Evolutionary conservation across 2,888 invertebrate genomes (phyloP), one percentile per base, ranked within the genome.

Genomic region (Diadromus collaris): DNA sequence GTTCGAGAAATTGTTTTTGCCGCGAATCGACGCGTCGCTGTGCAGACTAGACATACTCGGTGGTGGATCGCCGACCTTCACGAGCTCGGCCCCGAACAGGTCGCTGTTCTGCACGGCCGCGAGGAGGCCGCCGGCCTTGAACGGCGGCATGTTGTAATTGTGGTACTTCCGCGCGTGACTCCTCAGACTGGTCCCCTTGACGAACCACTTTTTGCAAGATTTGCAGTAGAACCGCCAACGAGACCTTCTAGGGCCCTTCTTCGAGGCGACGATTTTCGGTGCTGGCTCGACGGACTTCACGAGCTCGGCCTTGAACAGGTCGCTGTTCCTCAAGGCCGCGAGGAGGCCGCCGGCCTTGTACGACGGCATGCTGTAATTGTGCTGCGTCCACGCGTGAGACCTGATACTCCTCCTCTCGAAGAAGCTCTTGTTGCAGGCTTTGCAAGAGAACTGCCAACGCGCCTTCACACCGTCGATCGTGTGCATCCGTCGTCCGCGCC

Each of bases 371-470:
- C n/a, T n/a, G n/a, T n/a, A n/a, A n/a, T n/a, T n/a, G n/a, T n/a
- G n/a, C n/a, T n/a, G n/a, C n/a, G n/a, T n/a, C n/a, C n/a, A n/a
- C 21, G 44, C 21, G 63, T 81, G 81, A 6, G 27, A 27, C 13
- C 67, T 44, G 6, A 81, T 13, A 34, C n/a, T 16, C 10, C 19
- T 32, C 13, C 68, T 48, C 38, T 65, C 27, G 2, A 27, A 9
- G 41, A 70, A 81, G 3, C 9, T 4, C n/a, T 41, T 16, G 16
- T 51, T 72, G 67, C 81, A 81, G 1, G 44, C 29, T 27, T 69
- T 68, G 64, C 78, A 78, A 0, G 41, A 75, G n/a, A 32, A 74
- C 1, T 61, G n/a, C 6, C 38, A 67, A 7, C 48, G 21, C 1
- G 27, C 16, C 56, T n/a, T 29, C 2, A 56, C 56, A 3, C 29